Evolutionary conservation across 2,797 vertebrate genomes (phyloP).

Genomic region (Melopsittacus undulatus): DNA sequence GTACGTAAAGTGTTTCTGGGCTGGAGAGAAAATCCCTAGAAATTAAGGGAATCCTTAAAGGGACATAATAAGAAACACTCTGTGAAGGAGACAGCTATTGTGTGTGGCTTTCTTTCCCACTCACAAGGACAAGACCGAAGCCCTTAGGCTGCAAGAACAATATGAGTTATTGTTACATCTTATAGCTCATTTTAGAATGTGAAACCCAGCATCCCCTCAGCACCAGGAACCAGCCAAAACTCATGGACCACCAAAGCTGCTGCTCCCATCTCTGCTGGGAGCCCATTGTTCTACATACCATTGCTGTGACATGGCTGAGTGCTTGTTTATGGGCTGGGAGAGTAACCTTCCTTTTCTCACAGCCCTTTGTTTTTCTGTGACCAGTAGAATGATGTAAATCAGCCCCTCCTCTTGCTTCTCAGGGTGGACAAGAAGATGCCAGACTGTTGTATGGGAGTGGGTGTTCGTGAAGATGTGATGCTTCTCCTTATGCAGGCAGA

Average conservation of each 20-base stretch:
- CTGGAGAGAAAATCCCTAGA: constrained; percentile 1
- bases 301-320: fast-evolving
- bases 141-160: constrained; percentile 7
- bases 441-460: background rate
- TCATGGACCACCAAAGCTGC: background rate
- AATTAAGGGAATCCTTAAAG: constrained; percentile 21
- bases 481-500: background rate
- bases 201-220: background rate
- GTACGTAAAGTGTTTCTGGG: background rate
- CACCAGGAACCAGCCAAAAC: background rate
- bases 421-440: background rate
- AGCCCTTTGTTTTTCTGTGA: background rate
- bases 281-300: background rate
- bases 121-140: background rate
- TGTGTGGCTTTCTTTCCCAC: background rate
- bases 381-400: background rate
- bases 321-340: fast-evolving
- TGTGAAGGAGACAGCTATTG: background rate
- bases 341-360: background rate
- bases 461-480: background rate
- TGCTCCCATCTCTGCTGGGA: background rate
- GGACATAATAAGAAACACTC: background rate
- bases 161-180: background rate
- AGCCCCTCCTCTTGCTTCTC: background rate
- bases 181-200: background rate